Conservation (phyloP, 1,140 invertebrate genomes). For the Drosophila sproati region DNA sequence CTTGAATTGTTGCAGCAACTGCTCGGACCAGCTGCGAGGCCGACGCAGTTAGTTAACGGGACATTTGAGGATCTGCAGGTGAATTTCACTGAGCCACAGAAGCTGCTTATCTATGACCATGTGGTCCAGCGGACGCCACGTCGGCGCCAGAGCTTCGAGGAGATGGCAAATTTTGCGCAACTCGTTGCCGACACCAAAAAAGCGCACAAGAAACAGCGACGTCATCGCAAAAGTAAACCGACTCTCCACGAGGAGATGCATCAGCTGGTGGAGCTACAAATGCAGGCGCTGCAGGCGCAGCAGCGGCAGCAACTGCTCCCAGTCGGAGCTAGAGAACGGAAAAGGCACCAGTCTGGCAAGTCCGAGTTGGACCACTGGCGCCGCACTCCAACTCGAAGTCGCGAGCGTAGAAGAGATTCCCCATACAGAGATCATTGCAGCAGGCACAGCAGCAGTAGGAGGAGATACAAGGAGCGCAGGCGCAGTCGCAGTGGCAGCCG, state of each 20-base stretch:
- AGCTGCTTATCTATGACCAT: slow-evolving; percentile 65
- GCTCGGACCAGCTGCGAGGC: slow-evolving; percentile 2
- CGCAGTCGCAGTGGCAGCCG: slow-evolving; percentile 12
- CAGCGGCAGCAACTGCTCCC: not conserved
- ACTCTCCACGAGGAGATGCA: slow-evolving; percentile 72
- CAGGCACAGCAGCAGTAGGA: slow-evolving; percentile 4
- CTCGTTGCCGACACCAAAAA: slow-evolving; percentile 59
- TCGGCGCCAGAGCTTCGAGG: slow-evolving; percentile 24
- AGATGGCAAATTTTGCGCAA: slow-evolving; percentile 47
- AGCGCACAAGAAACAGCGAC: slow-evolving; percentile 51
- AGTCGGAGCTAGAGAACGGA: not conserved
- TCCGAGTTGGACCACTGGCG: not conserved
- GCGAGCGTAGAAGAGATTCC: not conserved
- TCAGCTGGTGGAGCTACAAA: slow-evolving; percentile 67
- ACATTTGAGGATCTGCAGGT: slow-evolving; percentile 52
- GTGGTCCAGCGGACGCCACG: slow-evolving; percentile 43
- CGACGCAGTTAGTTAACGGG: not conserved
- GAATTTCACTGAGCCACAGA: slow-evolving; percentile 38
- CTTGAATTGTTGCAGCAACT: slow-evolving; percentile 6
- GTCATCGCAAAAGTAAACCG: slow-evolving; percentile 69
- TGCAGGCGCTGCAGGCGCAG: slow-evolving; percentile 56
- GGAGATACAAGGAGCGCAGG: slow-evolving; percentile 9
- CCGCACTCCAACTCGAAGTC: not conserved
- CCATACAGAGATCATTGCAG: not conserved
- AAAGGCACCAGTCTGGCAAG: not conserved